Base-by-base conservation (phyloP, 2,888 invertebrate genomes). In the Polia nebulosa region DNA sequence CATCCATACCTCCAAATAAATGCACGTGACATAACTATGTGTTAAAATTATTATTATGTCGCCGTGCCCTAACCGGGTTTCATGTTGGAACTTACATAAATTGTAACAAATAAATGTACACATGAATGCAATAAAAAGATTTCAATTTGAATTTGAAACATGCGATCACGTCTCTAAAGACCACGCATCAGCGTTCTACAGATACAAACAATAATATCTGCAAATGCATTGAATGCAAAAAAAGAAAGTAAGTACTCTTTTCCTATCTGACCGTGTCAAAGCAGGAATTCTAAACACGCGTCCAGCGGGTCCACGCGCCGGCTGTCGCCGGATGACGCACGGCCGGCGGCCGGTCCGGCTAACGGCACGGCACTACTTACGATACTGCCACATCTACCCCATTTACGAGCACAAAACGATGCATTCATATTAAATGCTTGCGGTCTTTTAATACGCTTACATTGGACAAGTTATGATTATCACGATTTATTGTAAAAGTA, bases 281-380 rank as follows among this genome's bases (percentile, higher is more conserved):
- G 45, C 15, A 60, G 56, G 55, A 67, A 80, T 60, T 63, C 57
- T 55, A 63, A 53, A 76, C 51, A 53, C 20, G 29, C 25, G 58
- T 27, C 52, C 27, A 11, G 45, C 49, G 36, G 34, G 56, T 62
- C 69, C 60, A 76, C 77, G 53, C 60, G 81, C 56, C 57, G 25
- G 27, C 71, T 25, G 57, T 70, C 81, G 61, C 49, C 64, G 61
- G 20, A 52, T 77, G 77, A 76, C 51, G 51, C 55, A 76, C 77
- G 53, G 70, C 77, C 55, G 34, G 57, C 60, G 45, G 27, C 45
- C 57, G 44, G 61, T 32, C 45, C 81, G 60, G 77, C 61, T 81
- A 77, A 77, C 77, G 81, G 81, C 81, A 53, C 70, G 75, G 72
- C 57, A 55, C 74, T 51, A 76, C 58, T 64, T 55, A 70, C 71